phyloP scores from a whole-genome alignment of 1,140 invertebrate species.

The Trigoniulus corallinus region DNA sequence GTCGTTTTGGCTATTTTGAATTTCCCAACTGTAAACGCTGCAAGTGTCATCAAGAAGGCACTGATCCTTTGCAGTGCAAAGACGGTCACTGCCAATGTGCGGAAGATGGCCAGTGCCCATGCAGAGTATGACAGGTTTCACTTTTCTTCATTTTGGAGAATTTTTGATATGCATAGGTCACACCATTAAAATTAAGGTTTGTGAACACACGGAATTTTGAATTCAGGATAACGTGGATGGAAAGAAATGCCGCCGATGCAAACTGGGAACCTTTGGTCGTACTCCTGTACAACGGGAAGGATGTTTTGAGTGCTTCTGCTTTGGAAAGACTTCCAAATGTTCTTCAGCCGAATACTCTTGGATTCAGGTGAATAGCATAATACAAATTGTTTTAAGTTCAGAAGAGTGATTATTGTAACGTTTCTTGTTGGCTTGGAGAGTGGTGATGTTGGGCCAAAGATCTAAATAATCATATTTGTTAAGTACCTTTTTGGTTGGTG shows the following conservation, averaged over 20 bases:
- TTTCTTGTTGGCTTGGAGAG: too few species aligned
- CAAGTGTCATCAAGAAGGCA: conserved; percentile 53
- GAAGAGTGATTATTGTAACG: conserved; percentile 15
- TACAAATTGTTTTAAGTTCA: too few species aligned
- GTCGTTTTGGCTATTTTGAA: conserved; percentile 64
- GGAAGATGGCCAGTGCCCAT: conserved; percentile 63
- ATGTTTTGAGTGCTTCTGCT: conserved; percentile 80
- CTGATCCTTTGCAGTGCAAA: conserved; percentile 37
- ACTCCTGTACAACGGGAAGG: conserved; percentile 46
- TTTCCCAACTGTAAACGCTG: conserved; percentile 76
- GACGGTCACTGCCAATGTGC: conserved; percentile 43
- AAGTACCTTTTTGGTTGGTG: too few species aligned
- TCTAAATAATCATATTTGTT: too few species aligned
- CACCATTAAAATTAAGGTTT: conserved; percentile 5
- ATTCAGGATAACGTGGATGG: conserved; percentile 56
- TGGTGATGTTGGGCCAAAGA: too few species aligned
- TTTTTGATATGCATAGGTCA: too few species aligned
- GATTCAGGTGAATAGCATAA: conserved; percentile 38
- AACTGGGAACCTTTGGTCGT: conserved; percentile 65
- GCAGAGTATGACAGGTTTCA: conserved; percentile 40
- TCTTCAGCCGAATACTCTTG: conserved; percentile 57
- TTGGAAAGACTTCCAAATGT: conserved; percentile 57
- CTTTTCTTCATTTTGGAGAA: background rate
- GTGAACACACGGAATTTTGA: conserved; percentile 11
- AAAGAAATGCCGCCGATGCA: conserved; percentile 63